Conservation (phyloP, 1,140 invertebrate genomes). For the Rhopalosiphum maidis region DNA sequence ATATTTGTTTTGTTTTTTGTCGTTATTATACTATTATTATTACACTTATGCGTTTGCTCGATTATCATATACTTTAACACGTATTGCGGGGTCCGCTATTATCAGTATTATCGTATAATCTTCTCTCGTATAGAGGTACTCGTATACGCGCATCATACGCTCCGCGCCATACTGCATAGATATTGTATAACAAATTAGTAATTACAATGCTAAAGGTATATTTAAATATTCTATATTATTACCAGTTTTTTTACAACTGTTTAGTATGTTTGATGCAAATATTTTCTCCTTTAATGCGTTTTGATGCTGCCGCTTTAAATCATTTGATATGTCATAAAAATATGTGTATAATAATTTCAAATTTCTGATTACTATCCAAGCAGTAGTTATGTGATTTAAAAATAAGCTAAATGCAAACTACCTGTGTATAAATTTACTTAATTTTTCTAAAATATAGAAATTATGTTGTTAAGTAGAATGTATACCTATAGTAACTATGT, state of each 20-base stretch:
- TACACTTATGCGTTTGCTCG: neutral
- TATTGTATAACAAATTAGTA: neutral
- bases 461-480: neutral
- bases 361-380: neutral
- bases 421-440: neutral
- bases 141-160: neutral
- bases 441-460: neutral
- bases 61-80: neutral
- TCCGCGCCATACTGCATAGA: neutral
- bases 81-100: neutral
- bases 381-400: neutral
- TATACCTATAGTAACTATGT: neutral
- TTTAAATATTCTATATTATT: neutral
- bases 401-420: neutral
- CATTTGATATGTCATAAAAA: neutral
- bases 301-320: neutral
- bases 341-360: neutral
- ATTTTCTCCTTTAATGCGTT: neutral
- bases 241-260: neutral
- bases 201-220: too few species aligned
- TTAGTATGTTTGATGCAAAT: neutral
- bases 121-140: neutral
- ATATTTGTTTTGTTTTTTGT: slow-evolving; percentile 2
- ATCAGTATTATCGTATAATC: neutral
- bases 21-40: neutral